phyloP scores from a whole-genome alignment of 2,113 vertebrate genomes.

The Eupsittula cactorum region DNA sequence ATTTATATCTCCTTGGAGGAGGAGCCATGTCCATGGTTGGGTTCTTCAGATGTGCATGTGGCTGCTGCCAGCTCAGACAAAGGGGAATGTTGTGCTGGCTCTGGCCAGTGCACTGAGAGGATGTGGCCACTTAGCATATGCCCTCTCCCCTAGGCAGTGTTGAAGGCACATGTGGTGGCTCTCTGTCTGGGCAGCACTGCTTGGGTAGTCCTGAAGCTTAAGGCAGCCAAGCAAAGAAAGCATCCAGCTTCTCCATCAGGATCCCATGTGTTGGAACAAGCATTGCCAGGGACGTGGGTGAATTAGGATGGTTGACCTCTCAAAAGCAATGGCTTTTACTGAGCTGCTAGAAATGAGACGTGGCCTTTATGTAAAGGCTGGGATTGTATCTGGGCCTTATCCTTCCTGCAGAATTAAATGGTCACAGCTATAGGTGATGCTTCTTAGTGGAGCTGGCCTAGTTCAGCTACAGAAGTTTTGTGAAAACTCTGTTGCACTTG shows the following conservation, averaged over 20 bases:
- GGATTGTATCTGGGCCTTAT: rapidly evolving
- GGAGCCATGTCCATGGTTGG: rapidly evolving
- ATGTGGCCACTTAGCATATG: rapidly evolving
- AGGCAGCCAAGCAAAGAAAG: not conserved
- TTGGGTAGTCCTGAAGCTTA: not conserved
- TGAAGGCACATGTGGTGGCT: not conserved
- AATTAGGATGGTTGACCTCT: not conserved
- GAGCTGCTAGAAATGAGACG: not conserved
- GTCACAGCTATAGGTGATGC: not conserved
- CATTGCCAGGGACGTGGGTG: not conserved
- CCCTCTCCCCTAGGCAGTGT: not conserved
- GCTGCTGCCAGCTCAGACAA: not conserved
- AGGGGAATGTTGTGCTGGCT: not conserved
- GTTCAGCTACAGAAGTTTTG: not conserved
- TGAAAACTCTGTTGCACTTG: not conserved
- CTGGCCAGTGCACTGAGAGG: rapidly evolving
- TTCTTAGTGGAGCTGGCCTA: not conserved
- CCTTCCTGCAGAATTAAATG: too few species aligned
- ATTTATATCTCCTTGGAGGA: not conserved
- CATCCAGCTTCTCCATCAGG: not conserved
- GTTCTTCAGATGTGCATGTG: not conserved
- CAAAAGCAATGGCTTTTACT: not conserved
- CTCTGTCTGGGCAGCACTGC: not conserved
- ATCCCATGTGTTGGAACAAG: not conserved
- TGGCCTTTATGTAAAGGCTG: not conserved